Evolutionary conservation across 2,888 invertebrate genomes (phyloP).

Genomic region (Leptinotarsa peninsularis): DNA sequence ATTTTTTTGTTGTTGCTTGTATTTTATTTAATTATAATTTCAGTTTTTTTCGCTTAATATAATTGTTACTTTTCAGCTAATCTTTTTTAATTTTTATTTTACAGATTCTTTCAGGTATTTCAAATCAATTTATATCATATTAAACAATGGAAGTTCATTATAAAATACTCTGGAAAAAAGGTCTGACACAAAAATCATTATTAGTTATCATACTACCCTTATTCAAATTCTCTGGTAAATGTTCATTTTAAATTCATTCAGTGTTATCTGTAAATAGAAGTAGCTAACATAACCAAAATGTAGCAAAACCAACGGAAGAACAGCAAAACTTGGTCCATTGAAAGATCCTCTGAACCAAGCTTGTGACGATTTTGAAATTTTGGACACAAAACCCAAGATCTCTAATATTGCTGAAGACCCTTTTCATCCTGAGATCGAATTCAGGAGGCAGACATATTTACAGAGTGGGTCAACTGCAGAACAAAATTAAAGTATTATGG

Average conservation of each 20-base stretch:
- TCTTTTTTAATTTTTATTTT: too few relatives aligned
- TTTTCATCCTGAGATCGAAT: not conserved
- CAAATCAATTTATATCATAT: too few relatives aligned
- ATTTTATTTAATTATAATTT: too few relatives aligned
- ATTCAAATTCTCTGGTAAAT: not conserved
- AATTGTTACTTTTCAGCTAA: too few relatives aligned
- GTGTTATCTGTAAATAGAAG: not conserved
- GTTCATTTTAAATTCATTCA: not conserved
- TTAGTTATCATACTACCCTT: too few relatives aligned
- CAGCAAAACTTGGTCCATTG: not conserved
- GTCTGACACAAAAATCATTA: too few relatives aligned
- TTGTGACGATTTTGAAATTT: not conserved
- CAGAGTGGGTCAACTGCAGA: not conserved
- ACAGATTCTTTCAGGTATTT: too few relatives aligned
- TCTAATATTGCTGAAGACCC: not conserved
- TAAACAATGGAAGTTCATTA: too few relatives aligned
- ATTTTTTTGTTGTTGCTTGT: too few relatives aligned
- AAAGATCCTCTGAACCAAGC: not conserved
- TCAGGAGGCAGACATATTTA: not conserved
- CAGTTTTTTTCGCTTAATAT: too few relatives aligned
- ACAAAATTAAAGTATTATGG: slow-evolving; percentile 4
- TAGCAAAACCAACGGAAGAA: not conserved
- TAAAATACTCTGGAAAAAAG: too few relatives aligned
- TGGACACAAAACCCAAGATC: not conserved
- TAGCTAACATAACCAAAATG: not conserved